Conservation (phyloP, 2,113 vertebrate species). For the Xyliphius kryptos region DNA sequence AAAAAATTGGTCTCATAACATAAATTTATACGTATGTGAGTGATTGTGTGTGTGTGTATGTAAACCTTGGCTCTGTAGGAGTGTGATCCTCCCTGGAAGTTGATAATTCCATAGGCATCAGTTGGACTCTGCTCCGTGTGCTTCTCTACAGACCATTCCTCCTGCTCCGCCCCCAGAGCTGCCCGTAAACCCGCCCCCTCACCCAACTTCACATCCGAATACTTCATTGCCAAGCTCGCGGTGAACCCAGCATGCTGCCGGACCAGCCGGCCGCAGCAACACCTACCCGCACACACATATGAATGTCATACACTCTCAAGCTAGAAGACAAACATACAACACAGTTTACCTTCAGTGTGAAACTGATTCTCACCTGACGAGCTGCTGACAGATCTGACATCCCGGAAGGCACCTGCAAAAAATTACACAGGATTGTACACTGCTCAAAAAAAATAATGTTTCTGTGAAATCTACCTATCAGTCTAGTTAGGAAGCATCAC, state of each 20-base stretch:
- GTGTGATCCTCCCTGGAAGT: slow-evolving; percentile 98
- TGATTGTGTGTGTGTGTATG: slow-evolving; percentile 15
- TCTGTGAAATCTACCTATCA: too few relatives aligned
- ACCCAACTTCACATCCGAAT: slow-evolving; percentile 93
- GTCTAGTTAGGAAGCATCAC: too few relatives aligned
- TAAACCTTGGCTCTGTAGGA: slow-evolving; percentile 95
- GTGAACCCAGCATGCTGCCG: slow-evolving; percentile 94
- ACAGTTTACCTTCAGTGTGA: not conserved
- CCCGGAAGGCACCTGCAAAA: slow-evolving; percentile 93
- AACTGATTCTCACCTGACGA: slow-evolving; percentile 80
- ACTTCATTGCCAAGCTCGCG: slow-evolving; percentile 90
- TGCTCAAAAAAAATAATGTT: too few relatives aligned
- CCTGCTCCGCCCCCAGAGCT: slow-evolving; percentile 57
- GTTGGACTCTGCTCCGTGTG: slow-evolving; percentile 91
- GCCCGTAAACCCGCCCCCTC: slow-evolving; percentile 56
- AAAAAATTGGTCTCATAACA: not conserved
- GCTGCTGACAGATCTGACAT: slow-evolving; percentile 98
- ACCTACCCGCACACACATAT: slow-evolving; percentile 59
- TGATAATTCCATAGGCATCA: slow-evolving; percentile 94
- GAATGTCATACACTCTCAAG: slow-evolving; percentile 4
- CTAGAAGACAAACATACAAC: not conserved
- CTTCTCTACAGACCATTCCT: slow-evolving; percentile 96
- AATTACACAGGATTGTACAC: slow-evolving; percentile 35
- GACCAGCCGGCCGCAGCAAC: slow-evolving; percentile 93
- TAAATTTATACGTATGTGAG: not conserved